Percentiles rank a stretch among this genome's conserved stretches.
These are phyloP conservation scores for Tetraneura akinire DNA, from an alignment of 1,140 invertebrate genomes.

Conservation along the genomic window DNA sequence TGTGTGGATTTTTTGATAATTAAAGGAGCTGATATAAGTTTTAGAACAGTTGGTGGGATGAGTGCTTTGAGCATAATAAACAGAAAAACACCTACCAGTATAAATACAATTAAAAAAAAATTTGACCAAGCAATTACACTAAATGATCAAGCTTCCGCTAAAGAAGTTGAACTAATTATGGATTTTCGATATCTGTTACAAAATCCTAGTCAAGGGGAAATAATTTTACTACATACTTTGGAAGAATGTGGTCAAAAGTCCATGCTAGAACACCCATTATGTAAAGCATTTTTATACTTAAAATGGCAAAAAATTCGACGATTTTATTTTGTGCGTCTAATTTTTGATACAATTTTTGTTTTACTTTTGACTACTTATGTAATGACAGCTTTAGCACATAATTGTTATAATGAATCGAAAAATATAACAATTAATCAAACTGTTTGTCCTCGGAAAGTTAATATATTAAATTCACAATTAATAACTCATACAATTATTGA, in stretches of 20 bases:
- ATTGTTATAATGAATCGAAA: conserved; percentile 75
- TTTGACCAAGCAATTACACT: conserved; percentile 76
- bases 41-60: conserved; percentile 78
- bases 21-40: conserved; percentile 81
- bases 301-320: conserved; percentile 89
- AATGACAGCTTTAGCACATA: conserved; percentile 73
- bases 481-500: conserved; percentile 73
- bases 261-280: conserved; percentile 78
- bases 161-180: conserved; percentile 78
- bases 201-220: conserved; percentile 76
- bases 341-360: conserved; percentile 79
- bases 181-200: conserved; percentile 78
- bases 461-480: conserved; percentile 72
- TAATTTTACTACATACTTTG: conserved; percentile 78
- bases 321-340: conserved; percentile 77
- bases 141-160: conserved; percentile 73
- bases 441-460: conserved; percentile 67
- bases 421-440: conserved; percentile 57
- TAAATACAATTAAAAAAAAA: conserved; percentile 75
- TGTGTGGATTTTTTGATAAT: conserved; percentile 81
- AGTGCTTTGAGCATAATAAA: conserved; percentile 80
- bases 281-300: conserved; percentile 78
- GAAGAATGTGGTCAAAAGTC: conserved; percentile 82
- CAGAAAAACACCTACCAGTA: conserved; percentile 77
- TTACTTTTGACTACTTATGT: conserved; percentile 77